These are phyloP conservation scores for Phanerotoma sp. DNA, from an alignment of 2,888 invertebrate genomes.

Conservation along the genomic window DNA sequence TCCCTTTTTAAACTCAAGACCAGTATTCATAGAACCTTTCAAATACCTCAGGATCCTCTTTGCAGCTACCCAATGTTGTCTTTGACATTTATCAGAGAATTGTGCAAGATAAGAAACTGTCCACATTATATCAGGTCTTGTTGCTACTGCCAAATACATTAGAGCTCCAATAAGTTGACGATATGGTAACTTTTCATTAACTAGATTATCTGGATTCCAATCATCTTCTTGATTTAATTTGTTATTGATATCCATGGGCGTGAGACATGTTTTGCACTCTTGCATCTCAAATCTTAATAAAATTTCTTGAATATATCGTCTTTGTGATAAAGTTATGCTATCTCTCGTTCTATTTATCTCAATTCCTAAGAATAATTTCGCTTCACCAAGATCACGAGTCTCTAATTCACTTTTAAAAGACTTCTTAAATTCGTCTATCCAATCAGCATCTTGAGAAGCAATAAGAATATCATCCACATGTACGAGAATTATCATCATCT, in stretches of 20 bases:
- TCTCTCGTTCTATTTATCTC: neutral
- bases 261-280: constrained; percentile 2
- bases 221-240: neutral
- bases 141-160: constrained; percentile 1
- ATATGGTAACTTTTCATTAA: neutral
- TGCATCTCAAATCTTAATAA: neutral
- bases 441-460: neutral
- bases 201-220: neutral
- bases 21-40: no score
- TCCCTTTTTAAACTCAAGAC: no score
- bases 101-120: no score
- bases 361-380: constrained; percentile 6
- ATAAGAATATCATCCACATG: constrained; percentile 6
- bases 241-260: neutral
- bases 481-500: neutral
- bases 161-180: constrained; percentile 9
- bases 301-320: neutral
- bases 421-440: neutral
- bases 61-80: no score
- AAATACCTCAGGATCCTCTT: no score
- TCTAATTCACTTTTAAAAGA: neutral
- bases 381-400: constrained; percentile 6
- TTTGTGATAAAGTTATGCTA: neutral
- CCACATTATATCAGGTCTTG: no score
- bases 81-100: no score